Evolutionary conservation across 2,113 vertebrate species (phyloP).

Genomic region (Plecturocebus donacophilus): DNA sequence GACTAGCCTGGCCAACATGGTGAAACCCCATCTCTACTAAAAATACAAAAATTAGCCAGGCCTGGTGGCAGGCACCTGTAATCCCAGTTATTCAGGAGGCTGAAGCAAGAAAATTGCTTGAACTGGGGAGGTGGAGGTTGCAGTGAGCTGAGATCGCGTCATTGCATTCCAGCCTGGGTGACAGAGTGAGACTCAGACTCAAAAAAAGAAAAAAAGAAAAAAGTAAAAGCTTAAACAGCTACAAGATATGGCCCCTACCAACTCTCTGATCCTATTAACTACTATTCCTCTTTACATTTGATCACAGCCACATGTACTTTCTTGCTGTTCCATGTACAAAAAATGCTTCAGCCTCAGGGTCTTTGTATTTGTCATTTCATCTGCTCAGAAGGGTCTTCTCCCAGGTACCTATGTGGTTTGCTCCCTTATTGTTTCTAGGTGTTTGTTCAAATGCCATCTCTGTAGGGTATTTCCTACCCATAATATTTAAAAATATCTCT

Average conservation of each 20-base stretch:
- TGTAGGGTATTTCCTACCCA: background rate
- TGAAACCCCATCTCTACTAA: too few relatives aligned
- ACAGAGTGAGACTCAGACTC: too few relatives aligned
- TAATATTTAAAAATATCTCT: background rate
- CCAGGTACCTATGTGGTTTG: background rate
- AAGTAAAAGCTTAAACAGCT: background rate
- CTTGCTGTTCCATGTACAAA: background rate
- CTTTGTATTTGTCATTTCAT: background rate
- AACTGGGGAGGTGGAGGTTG: too few relatives aligned
- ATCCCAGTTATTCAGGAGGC: too few relatives aligned
- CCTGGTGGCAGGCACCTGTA: too few relatives aligned
- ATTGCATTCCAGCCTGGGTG: too few relatives aligned
- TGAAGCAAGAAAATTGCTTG: too few relatives aligned
- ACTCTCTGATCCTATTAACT: background rate
- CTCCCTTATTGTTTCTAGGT: background rate
- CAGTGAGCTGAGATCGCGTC: too few relatives aligned
- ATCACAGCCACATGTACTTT: background rate
- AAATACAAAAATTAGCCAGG: too few relatives aligned
- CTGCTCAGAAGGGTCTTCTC: background rate
- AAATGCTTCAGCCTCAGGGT: background rate
- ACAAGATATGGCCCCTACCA: background rate
- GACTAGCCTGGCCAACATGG: too few relatives aligned
- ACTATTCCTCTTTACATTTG: background rate
- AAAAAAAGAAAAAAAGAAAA: background rate
- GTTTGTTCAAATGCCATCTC: constrained; percentile 21